These are phyloP conservation scores for Nasonia longicornis DNA, from an alignment of 1,140 invertebrate species.

Conservation along the genomic window DNA sequence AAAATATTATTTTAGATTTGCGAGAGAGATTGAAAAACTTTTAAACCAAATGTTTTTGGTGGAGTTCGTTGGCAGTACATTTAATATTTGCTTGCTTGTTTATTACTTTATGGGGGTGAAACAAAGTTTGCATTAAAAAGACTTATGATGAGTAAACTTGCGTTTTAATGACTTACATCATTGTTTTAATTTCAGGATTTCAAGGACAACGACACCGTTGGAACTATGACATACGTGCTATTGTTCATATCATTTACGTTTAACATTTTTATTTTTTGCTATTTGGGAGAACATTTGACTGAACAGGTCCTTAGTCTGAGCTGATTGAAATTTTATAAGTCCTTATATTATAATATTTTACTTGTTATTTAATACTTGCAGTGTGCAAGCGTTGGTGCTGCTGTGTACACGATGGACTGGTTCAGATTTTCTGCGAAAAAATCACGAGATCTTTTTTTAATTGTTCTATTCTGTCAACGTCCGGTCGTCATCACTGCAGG, in stretches of 20 bases:
- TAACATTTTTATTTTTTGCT: conserved; percentile 6
- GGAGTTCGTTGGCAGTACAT: neutral
- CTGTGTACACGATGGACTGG: conserved; percentile 46
- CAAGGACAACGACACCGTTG: neutral
- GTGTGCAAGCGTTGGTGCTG: conserved; percentile 30
- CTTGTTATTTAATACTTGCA: conserved; percentile 3
- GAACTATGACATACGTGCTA: neutral
- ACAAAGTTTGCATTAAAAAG: neutral
- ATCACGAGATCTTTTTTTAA: conserved; percentile 45
- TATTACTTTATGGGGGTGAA: neutral
- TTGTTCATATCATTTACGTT: conserved; percentile 18
- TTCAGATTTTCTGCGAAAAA: conserved; percentile 45
- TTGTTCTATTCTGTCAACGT: conserved; percentile 47
- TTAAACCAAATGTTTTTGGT: neutral
- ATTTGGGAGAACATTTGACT: neutral
- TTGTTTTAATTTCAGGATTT: neutral
- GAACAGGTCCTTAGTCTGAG: neutral
- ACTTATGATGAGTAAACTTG: too few relatives aligned
- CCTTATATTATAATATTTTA: neutral
- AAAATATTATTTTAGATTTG: too few relatives aligned
- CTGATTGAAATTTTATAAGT: neutral
- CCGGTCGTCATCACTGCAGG: conserved; percentile 51
- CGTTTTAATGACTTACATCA: neutral
- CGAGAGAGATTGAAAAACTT: too few relatives aligned
- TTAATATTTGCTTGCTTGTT: neutral